These are phyloP conservation scores for Thysanoteuthis rhombus DNA, from an alignment of 2,888 invertebrate species.

Conservation along the genomic window DNA sequence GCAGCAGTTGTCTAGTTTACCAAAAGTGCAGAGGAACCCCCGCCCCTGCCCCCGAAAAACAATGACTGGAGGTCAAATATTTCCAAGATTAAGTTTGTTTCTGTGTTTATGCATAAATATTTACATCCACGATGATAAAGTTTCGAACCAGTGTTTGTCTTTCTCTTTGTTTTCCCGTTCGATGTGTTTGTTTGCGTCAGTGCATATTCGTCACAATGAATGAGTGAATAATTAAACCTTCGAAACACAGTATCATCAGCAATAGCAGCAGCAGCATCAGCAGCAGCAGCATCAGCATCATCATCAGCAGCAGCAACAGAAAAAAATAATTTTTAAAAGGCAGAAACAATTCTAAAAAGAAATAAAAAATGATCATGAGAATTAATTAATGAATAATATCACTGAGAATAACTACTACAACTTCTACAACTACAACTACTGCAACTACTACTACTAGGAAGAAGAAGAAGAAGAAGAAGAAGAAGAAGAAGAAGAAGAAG, in stretches of 20 bases:
- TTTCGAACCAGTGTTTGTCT: neutral
- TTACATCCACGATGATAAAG: neutral
- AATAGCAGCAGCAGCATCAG: neutral
- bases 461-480: neutral
- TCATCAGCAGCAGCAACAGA: neutral
- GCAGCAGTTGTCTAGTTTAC: neutral
- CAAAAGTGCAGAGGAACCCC: neutral
- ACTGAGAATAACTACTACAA: no score
- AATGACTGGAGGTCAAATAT: neutral
- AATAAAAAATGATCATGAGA: neutral
- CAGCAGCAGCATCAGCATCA: neutral
- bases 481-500: no score
- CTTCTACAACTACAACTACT: no score
- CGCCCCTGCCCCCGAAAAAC: neutral
- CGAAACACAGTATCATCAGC: neutral
- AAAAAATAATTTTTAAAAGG: no score
- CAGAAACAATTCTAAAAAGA: no score
- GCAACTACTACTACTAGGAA: no score
- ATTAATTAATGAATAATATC: neutral
- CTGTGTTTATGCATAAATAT: slow-evolving; percentile 15
- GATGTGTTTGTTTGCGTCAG: neutral
- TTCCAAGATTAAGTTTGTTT: neutral
- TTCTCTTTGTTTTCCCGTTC: neutral
- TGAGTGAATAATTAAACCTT: neutral
- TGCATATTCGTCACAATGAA: neutral